phyloP scores from a whole-genome alignment of 2,888 invertebrate species.

The Mesorhabditis belari region DNA sequence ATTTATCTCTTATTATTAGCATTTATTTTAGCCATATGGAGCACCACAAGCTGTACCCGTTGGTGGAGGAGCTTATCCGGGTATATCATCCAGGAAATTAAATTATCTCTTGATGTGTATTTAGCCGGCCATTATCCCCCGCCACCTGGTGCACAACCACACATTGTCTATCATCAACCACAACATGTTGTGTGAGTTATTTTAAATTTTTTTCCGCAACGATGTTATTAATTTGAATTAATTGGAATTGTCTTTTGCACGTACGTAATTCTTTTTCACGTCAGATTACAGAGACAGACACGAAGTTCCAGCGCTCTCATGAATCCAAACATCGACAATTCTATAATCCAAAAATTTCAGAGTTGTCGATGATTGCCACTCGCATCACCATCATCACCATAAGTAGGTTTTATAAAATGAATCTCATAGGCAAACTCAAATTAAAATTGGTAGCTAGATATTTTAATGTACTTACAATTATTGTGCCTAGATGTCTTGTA shows the following conservation, averaged over 20 bases:
- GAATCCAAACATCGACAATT: too few species aligned
- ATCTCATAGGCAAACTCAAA: too few species aligned
- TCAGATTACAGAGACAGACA: neutral
- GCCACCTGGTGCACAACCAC: neutral
- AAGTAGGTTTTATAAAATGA: too few species aligned
- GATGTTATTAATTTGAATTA: too few species aligned
- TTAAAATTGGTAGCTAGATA: too few species aligned
- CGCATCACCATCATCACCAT: neutral
- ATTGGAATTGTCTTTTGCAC: too few species aligned
- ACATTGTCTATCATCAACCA: neutral
- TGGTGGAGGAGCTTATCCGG: neutral
- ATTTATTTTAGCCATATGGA: neutral
- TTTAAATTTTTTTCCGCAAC: neutral
- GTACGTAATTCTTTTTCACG: too few species aligned
- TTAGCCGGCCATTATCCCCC: neutral
- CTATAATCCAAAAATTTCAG: neutral
- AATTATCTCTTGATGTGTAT: too few species aligned
- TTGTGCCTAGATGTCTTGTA: too few species aligned
- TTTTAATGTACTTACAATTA: too few species aligned
- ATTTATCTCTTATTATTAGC: too few species aligned
- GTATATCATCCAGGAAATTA: too few species aligned
- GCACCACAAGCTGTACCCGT: neutral
- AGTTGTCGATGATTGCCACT: neutral
- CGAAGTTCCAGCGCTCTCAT: neutral
- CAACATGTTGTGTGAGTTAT: neutral